phyloP scores from a whole-genome alignment of 1,140 invertebrate genomes.

The Pogonomyrmex californicus region DNA sequence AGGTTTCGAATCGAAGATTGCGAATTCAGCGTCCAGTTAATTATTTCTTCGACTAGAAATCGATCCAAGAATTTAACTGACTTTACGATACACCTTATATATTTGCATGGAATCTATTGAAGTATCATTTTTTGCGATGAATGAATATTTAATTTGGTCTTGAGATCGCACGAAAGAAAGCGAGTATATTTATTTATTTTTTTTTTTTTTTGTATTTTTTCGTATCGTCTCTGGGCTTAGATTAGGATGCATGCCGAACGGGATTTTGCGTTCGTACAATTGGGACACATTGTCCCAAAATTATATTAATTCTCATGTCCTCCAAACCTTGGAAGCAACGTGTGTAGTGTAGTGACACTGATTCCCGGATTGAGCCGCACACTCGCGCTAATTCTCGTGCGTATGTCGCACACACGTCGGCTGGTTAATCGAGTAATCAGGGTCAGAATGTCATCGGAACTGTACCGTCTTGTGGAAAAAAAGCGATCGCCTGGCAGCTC shows the following conservation, averaged over 20 bases:
- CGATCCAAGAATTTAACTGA: not conserved
- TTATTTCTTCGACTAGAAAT: not conserved
- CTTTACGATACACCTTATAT: slow-evolving; percentile 16
- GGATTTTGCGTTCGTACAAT: not conserved
- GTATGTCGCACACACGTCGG: not conserved
- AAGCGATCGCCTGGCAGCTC: not conserved
- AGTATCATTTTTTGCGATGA: not conserved
- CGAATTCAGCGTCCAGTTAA: not conserved
- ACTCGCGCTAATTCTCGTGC: not conserved
- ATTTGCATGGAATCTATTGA: slow-evolving; percentile 27
- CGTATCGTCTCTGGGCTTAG: not conserved
- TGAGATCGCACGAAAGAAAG: slow-evolving; percentile 2
- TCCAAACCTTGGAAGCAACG: slow-evolving; percentile 38
- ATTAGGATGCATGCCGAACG: slow-evolving; percentile 14
- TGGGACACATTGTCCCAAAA: not conserved
- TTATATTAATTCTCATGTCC: not conserved
- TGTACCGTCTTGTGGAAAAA: slow-evolving; percentile 62
- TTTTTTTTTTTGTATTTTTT: not conserved
- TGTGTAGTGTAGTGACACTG: slow-evolving; percentile 6
- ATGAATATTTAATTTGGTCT: not conserved
- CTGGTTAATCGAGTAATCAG: slow-evolving; percentile 67
- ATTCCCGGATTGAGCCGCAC: not conserved
- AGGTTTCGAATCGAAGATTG: not conserved
- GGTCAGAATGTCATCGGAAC: slow-evolving; percentile 73
- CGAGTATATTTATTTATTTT: not conserved